A percentile compares a stretch with the other conserved stretches of the same genome.
Conservation (phyloP, 2,797 vertebrate species). For the Pangasius djambal region DNA sequence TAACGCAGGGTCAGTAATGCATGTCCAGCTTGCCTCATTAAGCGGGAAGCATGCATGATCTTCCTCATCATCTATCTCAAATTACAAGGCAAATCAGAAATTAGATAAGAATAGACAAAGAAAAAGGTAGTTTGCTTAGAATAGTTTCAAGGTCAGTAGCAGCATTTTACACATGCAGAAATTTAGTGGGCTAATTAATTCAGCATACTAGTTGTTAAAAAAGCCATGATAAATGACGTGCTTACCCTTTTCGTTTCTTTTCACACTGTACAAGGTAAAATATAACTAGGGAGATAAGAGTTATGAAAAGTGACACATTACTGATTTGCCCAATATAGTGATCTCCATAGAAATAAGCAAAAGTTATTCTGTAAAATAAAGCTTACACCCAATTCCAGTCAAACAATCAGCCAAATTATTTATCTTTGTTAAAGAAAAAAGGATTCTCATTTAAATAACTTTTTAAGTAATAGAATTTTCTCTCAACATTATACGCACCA, state of each 20-base stretch:
- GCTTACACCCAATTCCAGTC: not conserved
- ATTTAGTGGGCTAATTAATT: not conserved
- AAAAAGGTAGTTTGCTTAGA: not conserved
- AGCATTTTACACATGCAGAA: slow-evolving; percentile 5
- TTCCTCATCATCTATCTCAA: not conserved
- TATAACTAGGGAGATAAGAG: not conserved
- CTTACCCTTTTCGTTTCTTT: slow-evolving; percentile 73
- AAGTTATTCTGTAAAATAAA: not conserved
- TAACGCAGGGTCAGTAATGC: not conserved
- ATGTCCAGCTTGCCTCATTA: not conserved
- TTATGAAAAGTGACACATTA: not conserved
- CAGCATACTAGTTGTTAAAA: not conserved
- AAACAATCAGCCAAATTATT: not conserved
- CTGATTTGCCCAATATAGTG: not conserved
- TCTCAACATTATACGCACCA: not conserved
- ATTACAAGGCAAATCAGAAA: not conserved
- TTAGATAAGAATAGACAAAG: not conserved
- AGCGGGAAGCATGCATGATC: not conserved
- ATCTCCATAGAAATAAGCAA: not conserved
- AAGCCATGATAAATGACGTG: not conserved
- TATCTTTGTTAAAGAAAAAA: not conserved
- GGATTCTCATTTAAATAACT: not conserved
- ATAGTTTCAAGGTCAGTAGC: not conserved
- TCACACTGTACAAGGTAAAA: accelerated
- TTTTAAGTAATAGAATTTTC: not conserved